Base-by-base conservation (phyloP, 2,888 invertebrate species). In the Ferdinandea cuprea region DNA sequence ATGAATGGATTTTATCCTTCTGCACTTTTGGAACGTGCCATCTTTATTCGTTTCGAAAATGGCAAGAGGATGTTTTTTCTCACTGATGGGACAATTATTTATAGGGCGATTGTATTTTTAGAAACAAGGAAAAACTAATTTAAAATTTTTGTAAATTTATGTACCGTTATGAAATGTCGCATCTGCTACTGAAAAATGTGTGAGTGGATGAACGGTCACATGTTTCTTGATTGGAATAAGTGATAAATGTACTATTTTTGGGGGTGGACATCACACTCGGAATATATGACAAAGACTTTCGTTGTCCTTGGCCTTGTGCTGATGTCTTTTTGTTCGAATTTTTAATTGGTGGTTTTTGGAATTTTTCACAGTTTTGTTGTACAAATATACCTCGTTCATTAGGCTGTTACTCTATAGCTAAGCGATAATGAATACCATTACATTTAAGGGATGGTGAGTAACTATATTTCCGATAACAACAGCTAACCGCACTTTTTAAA, bases 81-180 rank as follows among this genome's bases (percentile, higher is more conserved):
- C 28, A 17, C 15, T 63, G 4, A 15, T 8, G 66, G 48, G 63
- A 68, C 79, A 73, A 46, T 79, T 21, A 46, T 79, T 21, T 35
- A 61, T 48, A 54, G 68, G 48, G 56, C 42, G 32, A 50, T 58
- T 61, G 58, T 71, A 83, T 78, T 50, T 83, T 78, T 73, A 78
- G 83, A 83, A 73, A 83, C 78, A 78, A 83, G 58, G 61, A 74
- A 73, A 83, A 83, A 68, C 78, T 77, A 78, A 78, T 78, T 83
- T 83, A 78, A 59, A 28, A 73, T 78, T 83, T 83, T 83, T 68
- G 42, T 63, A 68, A 83, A 83, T 83, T 83, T 83, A 83, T 83
- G 83, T 78, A 83, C 78, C 83, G 83, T 78, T 83, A 83, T 83
- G 78, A 78, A 83, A 73, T 73, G 66, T 40, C 83, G 63, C 83